These are phyloP conservation scores for Dicycla oo DNA, from an alignment of 2,888 invertebrate species.

Conservation along the genomic window DNA sequence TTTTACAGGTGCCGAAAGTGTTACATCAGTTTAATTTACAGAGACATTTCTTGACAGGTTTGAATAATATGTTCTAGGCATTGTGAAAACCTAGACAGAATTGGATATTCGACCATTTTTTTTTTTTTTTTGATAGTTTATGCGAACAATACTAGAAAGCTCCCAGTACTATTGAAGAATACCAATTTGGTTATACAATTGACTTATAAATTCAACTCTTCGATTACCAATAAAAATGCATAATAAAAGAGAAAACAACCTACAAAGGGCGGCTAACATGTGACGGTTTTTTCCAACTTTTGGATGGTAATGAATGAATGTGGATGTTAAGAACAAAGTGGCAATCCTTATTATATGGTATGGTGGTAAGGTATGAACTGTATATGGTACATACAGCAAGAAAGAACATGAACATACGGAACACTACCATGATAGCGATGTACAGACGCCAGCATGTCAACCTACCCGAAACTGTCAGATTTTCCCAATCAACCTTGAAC, in stretches of 20 bases:
- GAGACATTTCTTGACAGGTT: background rate
- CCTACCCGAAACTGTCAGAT: too few species aligned
- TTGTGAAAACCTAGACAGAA: slow-evolving; percentile 16
- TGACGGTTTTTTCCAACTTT: background rate
- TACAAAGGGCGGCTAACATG: background rate
- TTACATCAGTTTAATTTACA: slow-evolving; percentile 31
- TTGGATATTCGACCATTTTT: background rate
- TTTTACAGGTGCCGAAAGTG: slow-evolving; percentile 24
- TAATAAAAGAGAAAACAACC: slow-evolving; percentile 15
- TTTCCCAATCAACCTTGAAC: too few species aligned
- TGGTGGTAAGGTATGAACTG: too few species aligned
- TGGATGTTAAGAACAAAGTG: background rate
- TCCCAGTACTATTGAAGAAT: slow-evolving; percentile 38
- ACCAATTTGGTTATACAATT: slow-evolving; percentile 35
- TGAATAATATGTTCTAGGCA: slow-evolving; percentile 1
- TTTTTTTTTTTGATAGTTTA: slow-evolving; percentile 1
- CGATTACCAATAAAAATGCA: slow-evolving; percentile 21
- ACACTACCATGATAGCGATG: too few species aligned
- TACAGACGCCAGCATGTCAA: too few species aligned
- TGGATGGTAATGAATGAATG: background rate
- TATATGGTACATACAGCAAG: too few species aligned
- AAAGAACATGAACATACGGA: too few species aligned
- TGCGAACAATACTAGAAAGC: slow-evolving; percentile 37
- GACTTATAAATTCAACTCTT: slow-evolving; percentile 37
- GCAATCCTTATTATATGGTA: background rate